Evolutionary conservation across 2,888 invertebrate species (phyloP).

Genomic region (Nesidiocoris tenuis): DNA sequence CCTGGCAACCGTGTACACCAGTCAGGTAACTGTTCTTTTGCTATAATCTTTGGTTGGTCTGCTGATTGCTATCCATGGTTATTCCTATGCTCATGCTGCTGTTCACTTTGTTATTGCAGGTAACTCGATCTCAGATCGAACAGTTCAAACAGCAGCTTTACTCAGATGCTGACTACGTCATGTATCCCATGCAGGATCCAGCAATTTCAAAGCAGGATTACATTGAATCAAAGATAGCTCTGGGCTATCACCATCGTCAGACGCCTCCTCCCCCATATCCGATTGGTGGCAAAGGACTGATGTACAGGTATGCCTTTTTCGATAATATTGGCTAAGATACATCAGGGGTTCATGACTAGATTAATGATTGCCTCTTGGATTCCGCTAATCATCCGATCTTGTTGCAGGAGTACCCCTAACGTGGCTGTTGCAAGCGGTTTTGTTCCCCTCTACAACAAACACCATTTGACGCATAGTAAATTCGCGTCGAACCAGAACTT

Average conservation of each 20-base stretch:
- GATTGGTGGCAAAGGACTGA: constrained; percentile 63
- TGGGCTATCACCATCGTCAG: constrained; percentile 47
- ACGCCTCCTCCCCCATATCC: constrained; percentile 51
- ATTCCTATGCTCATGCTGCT: too few relatives aligned
- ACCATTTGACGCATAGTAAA: constrained; percentile 49
- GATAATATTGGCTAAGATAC: too few relatives aligned
- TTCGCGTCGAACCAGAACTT: constrained; percentile 52
- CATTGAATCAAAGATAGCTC: constrained; percentile 79
- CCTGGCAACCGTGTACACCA: constrained; percentile 70
- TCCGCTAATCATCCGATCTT: too few relatives aligned
- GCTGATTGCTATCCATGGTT: too few relatives aligned
- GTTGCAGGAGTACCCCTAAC: constrained; percentile 71
- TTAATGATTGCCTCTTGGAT: too few relatives aligned
- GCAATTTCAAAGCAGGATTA: constrained; percentile 88
- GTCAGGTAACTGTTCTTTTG: too few relatives aligned
- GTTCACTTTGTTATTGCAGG: too few relatives aligned
- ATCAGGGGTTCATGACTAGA: too few relatives aligned
- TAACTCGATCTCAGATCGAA: constrained; percentile 72
- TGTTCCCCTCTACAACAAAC: constrained; percentile 49
- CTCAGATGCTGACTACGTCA: constrained; percentile 88
- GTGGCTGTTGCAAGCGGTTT: constrained; percentile 55
- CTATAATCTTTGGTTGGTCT: too few relatives aligned
- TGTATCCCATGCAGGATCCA: constrained; percentile 79
- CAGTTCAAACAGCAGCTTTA: constrained; percentile 86
- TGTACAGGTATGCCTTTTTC: too few relatives aligned